Evolutionary conservation across 2,797 vertebrate genomes (phyloP), one percentile per base, ranked within the genome.

Genomic region (Mastacembelus armatus): DNA sequence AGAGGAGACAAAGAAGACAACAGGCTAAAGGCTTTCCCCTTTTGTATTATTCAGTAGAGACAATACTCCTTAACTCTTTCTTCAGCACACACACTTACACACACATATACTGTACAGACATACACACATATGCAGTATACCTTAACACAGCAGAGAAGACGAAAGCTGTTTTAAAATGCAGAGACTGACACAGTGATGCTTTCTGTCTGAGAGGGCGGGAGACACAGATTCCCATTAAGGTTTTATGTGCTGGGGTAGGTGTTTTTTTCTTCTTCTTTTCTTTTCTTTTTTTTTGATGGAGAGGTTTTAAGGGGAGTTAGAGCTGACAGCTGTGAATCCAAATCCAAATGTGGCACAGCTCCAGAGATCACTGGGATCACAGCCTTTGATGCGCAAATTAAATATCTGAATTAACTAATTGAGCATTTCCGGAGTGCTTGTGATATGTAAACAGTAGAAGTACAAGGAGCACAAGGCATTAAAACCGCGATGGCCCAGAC

Each of bases 161-260:
- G 14, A 47, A 58, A 80, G 61, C 78, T 89, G 77, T 63, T 90
- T 91, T 84, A 90, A 87, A 85, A 91, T 89, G 86, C 87, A 83
- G 68, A 88, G 77, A 87, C 83, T 78, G 79, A 85, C 18, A 67
- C 62, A 35, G 77, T 26, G 56, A 81, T 86, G 73, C 70, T 85
- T 77, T 82, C 74, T 86, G 87, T 89, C 87, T 89, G 87, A 89
- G 83, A 85, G 77, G 71, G 39, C 50, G 68, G 86, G 84, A 90
- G 86, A 88, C 87, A 74, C 61, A 74, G 71, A 86, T 74, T 79
- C 81, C 83, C 86, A 88, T 92, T 89, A 89, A 79, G 7, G 51
- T 80, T 70, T 71, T 74, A 85, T 60, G 50, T 3, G 4, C 45
- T 38, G 52, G 26, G 74, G 60, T 71, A 57, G 48, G 2, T 1